phyloP scores from a whole-genome alignment of 1,140 invertebrate species.

The Aphidius gifuensis region DNA sequence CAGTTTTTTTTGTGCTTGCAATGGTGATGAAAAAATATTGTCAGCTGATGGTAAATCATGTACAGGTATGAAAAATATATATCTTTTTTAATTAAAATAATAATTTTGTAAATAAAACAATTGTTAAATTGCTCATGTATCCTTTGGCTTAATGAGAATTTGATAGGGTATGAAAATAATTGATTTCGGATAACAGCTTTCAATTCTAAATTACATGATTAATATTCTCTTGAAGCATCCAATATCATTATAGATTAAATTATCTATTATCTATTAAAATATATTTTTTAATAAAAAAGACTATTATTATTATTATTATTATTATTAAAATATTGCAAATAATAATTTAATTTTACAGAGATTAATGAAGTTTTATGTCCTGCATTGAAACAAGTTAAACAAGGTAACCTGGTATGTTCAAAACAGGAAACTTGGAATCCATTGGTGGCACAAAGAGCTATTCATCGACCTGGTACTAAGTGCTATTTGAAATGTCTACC shows the following conservation, averaged over 20 bases:
- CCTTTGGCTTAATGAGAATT: no score
- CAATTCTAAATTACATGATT: no score
- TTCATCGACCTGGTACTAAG: conserved; percentile 50
- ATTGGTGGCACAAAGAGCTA: conserved; percentile 35
- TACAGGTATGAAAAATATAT: conserved; percentile 37
- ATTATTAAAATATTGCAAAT: no score
- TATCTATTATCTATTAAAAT: not conserved
- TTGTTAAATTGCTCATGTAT: not conserved
- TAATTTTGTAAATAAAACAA: not conserved
- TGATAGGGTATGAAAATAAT: no score
- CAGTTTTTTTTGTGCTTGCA: conserved; percentile 60
- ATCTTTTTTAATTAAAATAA: not conserved
- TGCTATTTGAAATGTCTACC: conserved; percentile 52
- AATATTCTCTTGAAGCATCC: no score
- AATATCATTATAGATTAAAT: not conserved
- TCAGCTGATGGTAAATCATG: conserved; percentile 47
- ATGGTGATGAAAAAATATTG: conserved; percentile 49
- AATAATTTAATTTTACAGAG: conserved; percentile 25
- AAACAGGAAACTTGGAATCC: conserved; percentile 32
- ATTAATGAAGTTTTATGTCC: conserved; percentile 41
- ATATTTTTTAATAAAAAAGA: not conserved
- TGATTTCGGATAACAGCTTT: no score
- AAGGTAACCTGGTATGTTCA: conserved; percentile 50
- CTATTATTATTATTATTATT: no score
- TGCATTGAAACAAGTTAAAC: conserved; percentile 43